phyloP scores from a whole-genome alignment of 2,113 vertebrate species.

The Chrysochloris asiatica region DNA sequence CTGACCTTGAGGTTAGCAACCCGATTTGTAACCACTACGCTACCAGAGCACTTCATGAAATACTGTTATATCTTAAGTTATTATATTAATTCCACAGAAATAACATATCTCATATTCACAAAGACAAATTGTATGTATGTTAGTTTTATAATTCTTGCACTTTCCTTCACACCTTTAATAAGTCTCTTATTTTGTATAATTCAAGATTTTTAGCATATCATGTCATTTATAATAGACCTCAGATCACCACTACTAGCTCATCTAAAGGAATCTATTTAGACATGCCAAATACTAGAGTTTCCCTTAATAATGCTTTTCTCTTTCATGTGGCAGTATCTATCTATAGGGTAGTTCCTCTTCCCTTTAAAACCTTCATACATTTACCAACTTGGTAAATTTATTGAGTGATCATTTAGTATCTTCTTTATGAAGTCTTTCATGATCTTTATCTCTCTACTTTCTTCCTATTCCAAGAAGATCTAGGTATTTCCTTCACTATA shows the following conservation, averaged over 20 bases:
- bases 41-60: constrained; percentile 13
- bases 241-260: neutral
- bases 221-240: neutral
- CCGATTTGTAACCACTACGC: too few relatives aligned
- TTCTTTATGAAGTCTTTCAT: too few relatives aligned
- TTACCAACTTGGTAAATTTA: constrained; percentile 5
- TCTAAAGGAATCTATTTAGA: neutral
- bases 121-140: neutral
- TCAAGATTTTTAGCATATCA: neutral
- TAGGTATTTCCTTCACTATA: neutral
- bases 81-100: constrained; percentile 7
- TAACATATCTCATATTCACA: neutral
- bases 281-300: neutral
- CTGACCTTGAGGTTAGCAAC: too few relatives aligned
- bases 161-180: neutral
- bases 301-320: neutral
- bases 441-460: too few relatives aligned
- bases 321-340: neutral
- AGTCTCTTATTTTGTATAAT: neutral
- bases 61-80: neutral
- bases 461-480: neutral
- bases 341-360: neutral
- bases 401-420: neutral
- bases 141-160: neutral
- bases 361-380: neutral